Base-by-base conservation (phyloP, 2,888 invertebrate species). In the Saturnia japonica region DNA sequence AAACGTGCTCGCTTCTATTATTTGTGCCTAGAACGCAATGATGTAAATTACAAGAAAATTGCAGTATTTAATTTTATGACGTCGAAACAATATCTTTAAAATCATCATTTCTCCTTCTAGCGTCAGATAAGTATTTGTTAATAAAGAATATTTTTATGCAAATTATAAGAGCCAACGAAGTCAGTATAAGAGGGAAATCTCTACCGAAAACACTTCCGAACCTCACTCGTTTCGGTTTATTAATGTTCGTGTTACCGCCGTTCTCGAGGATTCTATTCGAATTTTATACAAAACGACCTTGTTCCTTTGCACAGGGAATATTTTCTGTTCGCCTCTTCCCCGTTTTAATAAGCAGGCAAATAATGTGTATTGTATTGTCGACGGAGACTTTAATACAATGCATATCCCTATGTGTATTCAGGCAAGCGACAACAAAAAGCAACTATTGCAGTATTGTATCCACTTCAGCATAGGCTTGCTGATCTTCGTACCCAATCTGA, bases 211-310 rank as follows among this genome's bases (percentile, higher is more conserved):
- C 62, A 74, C 69, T 78, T 74, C 75, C 76, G 75, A 75, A 74
- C 70, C 67, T 45, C 66, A 70, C 72, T 72, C 73, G 75, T 70
- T 74, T 74, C 68, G 72, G 73, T 76, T 76, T 75, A 78, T 78
- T 75, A 75, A 76, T 76, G 74, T 76, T 72, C 71, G 70, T 54
- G 57, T 34, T 43, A 70, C 64, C 69, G 75, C 74, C 76, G 71
- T 73, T 74, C 75, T 76, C 75, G 76, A 76, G 72, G 76, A 72
- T 69, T 70, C 67, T 71, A 74, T 76, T 77, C 74, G 71, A 78
- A 76, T 75, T 75, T 77, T 74, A 72, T 77, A 73, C 54, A 54
- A 45, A 51, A 69, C 45, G 19, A 51, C n/a, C 64, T 64, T 70
- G 4, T 34, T 54, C 22, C 40, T 28, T 70, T 66, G 16, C 54